Conservation (phyloP, 2,797 vertebrate species). For the Melopsittacus undulatus region DNA sequence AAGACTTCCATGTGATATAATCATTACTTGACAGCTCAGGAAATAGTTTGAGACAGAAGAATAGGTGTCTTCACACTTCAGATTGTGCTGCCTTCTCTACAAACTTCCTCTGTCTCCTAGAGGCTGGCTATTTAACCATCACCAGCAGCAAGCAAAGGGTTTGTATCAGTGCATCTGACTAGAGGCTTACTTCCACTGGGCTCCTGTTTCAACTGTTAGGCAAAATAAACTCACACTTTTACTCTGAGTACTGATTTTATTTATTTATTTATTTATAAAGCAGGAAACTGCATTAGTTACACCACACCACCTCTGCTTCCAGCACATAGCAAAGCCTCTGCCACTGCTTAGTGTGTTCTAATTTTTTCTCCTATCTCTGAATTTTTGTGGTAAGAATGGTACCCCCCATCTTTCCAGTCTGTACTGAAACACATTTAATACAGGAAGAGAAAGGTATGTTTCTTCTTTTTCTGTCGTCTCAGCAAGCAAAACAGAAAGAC, state of each 20-base stretch:
- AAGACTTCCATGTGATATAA: neutral
- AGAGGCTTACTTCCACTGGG: neutral
- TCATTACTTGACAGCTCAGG: neutral
- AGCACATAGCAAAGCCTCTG: neutral
- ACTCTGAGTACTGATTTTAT: neutral
- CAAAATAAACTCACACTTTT: neutral
- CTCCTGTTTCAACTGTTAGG: neutral
- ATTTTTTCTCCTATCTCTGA: neutral
- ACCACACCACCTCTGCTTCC: neutral
- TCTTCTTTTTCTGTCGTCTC: neutral
- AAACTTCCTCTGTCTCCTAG: neutral
- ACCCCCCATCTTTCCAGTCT: neutral
- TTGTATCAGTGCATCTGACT: neutral
- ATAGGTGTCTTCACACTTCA: neutral
- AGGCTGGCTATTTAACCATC: neutral
- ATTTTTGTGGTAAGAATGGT: neutral
- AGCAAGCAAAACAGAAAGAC: neutral
- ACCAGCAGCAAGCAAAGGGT: neutral
- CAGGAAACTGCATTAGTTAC: neutral
- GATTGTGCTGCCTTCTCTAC: neutral
- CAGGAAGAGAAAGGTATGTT: neutral
- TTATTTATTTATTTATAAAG: neutral
- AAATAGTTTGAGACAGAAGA: neutral
- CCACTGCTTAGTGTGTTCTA: neutral
- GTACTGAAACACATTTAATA: neutral